These are phyloP conservation scores for Cistogaster globosa DNA, from an alignment of 2,888 invertebrate species.

Conservation along the genomic window DNA sequence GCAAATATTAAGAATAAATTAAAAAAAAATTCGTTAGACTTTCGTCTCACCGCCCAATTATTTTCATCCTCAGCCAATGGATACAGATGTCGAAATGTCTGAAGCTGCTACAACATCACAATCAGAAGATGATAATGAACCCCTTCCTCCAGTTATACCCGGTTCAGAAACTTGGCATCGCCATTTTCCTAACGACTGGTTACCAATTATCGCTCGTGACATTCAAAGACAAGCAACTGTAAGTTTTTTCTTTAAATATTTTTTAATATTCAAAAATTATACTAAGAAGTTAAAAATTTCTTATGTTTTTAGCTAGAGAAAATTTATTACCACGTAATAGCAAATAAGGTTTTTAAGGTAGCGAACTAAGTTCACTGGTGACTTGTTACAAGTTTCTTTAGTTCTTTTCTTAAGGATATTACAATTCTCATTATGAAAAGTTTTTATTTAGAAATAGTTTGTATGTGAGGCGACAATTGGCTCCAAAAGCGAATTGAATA, in stretches of 20 bases:
- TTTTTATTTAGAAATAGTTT: too few relatives aligned
- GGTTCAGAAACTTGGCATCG: slow-evolving; percentile 86
- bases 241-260: slow-evolving; percentile 6
- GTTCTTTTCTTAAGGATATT: too few relatives aligned
- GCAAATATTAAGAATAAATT: not conserved
- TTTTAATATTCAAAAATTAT: not conserved
- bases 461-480: too few relatives aligned
- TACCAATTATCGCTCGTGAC: slow-evolving; percentile 93
- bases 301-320: too few relatives aligned
- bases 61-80: slow-evolving; percentile 82
- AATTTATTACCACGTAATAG: too few relatives aligned
- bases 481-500: too few relatives aligned
- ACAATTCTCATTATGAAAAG: too few relatives aligned
- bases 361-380: too few relatives aligned
- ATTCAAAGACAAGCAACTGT: slow-evolving; percentile 87
- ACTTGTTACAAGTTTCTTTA: too few relatives aligned
- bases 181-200: slow-evolving; percentile 90
- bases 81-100: slow-evolving; percentile 83
- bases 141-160: slow-evolving; percentile 84
- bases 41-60: slow-evolving; percentile 66
- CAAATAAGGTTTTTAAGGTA: too few relatives aligned
- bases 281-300: not conserved
- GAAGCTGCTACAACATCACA: slow-evolving; percentile 72
- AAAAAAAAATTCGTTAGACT: slow-evolving; percentile 35
- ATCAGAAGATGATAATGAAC: slow-evolving; percentile 75